phyloP scores from a whole-genome alignment of 1,140 invertebrate species.

The Drosophila cardini region DNA sequence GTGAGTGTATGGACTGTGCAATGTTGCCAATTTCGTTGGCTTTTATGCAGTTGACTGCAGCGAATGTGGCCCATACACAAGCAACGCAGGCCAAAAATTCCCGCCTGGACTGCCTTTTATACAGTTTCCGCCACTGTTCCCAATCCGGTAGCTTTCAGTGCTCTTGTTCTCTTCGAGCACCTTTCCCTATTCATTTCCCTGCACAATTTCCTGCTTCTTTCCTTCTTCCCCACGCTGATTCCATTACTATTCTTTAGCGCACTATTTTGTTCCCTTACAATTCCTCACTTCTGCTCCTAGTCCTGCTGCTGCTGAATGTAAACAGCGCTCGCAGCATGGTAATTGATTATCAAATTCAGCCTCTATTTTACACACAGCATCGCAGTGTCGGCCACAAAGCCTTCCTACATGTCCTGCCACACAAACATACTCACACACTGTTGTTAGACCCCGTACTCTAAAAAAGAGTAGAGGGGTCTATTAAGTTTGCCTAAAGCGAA shows the following conservation, averaged over 20 bases:
- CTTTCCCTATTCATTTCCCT: too few species aligned
- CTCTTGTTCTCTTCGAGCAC: too few species aligned
- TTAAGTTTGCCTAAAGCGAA: too few species aligned
- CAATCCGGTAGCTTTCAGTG: too few species aligned
- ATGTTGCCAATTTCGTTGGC: slow-evolving; percentile 49
- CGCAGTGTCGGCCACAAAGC: slow-evolving; percentile 46
- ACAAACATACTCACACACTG: slow-evolving; percentile 6
- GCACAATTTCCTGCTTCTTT: background rate
- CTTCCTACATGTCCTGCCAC: slow-evolving; percentile 27
- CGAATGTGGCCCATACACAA: slow-evolving; percentile 71
- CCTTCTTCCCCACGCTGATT: too few species aligned
- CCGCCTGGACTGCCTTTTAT: background rate
- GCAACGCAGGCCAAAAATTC: slow-evolving; percentile 33
- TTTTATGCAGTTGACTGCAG: slow-evolving; percentile 50
- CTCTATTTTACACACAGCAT: slow-evolving; percentile 31
- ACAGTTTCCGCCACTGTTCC: background rate
- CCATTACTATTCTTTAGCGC: too few species aligned
- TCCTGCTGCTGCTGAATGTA: slow-evolving; percentile 15
- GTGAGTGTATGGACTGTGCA: slow-evolving; percentile 10
- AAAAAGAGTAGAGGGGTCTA: too few species aligned
- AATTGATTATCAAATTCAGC: slow-evolving; percentile 81
- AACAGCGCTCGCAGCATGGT: slow-evolving; percentile 47
- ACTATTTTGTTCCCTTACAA: too few species aligned
- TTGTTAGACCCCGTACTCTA: too few species aligned
- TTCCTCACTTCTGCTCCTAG: too few species aligned